Conservation (phyloP, 2,797 vertebrate genomes). For the Lutjanus argentimaculatus region DNA sequence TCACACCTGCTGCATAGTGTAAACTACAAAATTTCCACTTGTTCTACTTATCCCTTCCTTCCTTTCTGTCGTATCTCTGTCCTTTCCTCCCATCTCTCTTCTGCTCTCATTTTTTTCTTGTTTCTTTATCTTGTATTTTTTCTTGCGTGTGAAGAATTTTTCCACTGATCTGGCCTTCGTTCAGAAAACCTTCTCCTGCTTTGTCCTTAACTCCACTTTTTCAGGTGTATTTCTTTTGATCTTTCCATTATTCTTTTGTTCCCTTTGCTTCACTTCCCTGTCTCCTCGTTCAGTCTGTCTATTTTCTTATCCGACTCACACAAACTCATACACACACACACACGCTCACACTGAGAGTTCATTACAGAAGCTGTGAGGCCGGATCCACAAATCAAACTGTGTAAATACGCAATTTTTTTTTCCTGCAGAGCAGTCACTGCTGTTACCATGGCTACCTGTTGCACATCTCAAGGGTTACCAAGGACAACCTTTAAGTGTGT, state of each 20-base stretch:
- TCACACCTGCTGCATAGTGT: constrained; percentile 45
- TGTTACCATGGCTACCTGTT: constrained; percentile 75
- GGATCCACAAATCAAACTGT: constrained; percentile 81
- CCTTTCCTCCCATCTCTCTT: background rate
- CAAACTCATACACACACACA: constrained; percentile 5
- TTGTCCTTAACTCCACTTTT: background rate
- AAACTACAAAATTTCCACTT: constrained; percentile 49
- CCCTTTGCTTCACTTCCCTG: background rate
- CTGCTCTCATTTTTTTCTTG: background rate
- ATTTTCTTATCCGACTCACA: background rate
- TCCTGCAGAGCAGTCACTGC: constrained; percentile 55
- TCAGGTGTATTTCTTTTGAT: background rate
- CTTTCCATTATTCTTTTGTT: background rate
- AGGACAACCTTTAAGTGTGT: constrained; percentile 67
- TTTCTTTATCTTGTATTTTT: background rate
- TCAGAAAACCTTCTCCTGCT: background rate
- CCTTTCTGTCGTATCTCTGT: constrained; percentile 14
- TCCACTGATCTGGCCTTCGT: background rate
- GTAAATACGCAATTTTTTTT: constrained; percentile 77
- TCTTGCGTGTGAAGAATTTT: constrained; percentile 3
- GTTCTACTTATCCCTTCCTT: constrained; percentile 34
- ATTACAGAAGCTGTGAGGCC: constrained; percentile 65
- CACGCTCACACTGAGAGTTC: constrained; percentile 13
- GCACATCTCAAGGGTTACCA: constrained; percentile 77
- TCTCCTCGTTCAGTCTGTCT: background rate